phyloP scores from a whole-genome alignment of 2,888 invertebrate species.

The Anoplius nigerrimus region DNA sequence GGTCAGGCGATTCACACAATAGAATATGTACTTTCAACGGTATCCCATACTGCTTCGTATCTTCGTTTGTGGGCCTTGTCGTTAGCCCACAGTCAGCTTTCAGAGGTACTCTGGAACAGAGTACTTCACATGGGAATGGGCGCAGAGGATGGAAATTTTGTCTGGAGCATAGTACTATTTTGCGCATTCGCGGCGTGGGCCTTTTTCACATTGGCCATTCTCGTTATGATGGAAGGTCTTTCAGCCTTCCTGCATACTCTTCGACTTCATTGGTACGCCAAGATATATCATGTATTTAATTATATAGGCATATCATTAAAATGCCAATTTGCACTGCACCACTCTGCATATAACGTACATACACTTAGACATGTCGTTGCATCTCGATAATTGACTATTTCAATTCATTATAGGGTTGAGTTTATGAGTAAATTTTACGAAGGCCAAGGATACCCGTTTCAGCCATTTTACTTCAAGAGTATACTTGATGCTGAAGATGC shows the following conservation, averaged over 20 bases:
- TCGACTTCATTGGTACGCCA: slow-evolving; percentile 87
- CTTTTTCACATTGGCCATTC: slow-evolving; percentile 86
- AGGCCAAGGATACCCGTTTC: slow-evolving; percentile 81
- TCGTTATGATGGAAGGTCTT: slow-evolving; percentile 93
- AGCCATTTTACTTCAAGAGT: slow-evolving; percentile 82
- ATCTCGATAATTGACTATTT: slow-evolving; percentile 13
- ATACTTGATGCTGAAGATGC: slow-evolving; percentile 74
- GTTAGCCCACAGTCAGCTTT: slow-evolving; percentile 93
- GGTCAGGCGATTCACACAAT: slow-evolving; percentile 97
- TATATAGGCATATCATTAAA: too few relatives aligned
- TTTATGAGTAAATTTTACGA: slow-evolving; percentile 86
- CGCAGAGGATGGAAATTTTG: slow-evolving; percentile 57
- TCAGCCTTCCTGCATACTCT: slow-evolving; percentile 93
- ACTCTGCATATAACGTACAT: neutral
- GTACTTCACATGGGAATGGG: slow-evolving; percentile 79
- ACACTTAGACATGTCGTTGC: neutral
- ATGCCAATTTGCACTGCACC: neutral
- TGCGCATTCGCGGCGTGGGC: slow-evolving; percentile 87
- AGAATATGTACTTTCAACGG: slow-evolving; percentile 95
- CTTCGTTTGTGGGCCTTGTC: slow-evolving; percentile 97
- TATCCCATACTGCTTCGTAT: slow-evolving; percentile 98
- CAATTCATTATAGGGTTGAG: slow-evolving; percentile 79
- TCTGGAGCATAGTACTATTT: slow-evolving; percentile 78
- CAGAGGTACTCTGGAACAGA: slow-evolving; percentile 87
- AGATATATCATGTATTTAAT: too few relatives aligned